Evolutionary conservation across 2,888 invertebrate genomes (phyloP), one percentile per base, ranked within the genome.

Genomic region (Philereme vetulata): DNA sequence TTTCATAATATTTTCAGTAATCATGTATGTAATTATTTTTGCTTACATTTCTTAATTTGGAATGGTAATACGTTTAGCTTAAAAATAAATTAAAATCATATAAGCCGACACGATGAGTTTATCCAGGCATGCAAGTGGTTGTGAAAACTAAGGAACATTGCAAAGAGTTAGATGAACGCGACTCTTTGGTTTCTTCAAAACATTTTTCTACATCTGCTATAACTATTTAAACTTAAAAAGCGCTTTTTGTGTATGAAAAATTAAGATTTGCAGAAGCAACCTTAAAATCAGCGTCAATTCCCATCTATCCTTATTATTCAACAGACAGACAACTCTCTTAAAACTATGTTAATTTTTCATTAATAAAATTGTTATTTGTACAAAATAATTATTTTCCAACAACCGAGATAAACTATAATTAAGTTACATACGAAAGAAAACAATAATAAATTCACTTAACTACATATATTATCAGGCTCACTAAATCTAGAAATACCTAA

Each of bases 1-100:
- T 85, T 86, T 85, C 84, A 85, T 88, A 85, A 85, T 86, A 85
- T 84, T 84, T 78, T 85, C 82, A 82, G 78, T 87, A 86, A 88
- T 88, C 84, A 86, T 80, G 81, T 83, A 86, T 81, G 80, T 83
- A 78, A 85, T 87, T 81, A 86, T 81, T 84, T 62, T 86, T 84
- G 83, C 88, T 89, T 89, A 90, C 85, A 88, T 81, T 85, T 86
- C 80, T 88, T 88, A 91, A 88, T 90, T 91, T 92, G 91, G 91
- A 92, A 92, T 92, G 92, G 85, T 90, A 90, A 85, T 84, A 89
- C 78, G 80, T 84, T 86, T 87, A 87, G 81, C 90, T 90, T 90
- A 90, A 85, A 88, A 90, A 88, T 88, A 90, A 91, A 89, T 90
- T 86, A 90, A 86, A 85, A 80, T 76, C 72, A 80, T 78, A 76